Base-by-base conservation (phyloP, 1,140 invertebrate species). In the Thalassaphorura encarpata region DNA sequence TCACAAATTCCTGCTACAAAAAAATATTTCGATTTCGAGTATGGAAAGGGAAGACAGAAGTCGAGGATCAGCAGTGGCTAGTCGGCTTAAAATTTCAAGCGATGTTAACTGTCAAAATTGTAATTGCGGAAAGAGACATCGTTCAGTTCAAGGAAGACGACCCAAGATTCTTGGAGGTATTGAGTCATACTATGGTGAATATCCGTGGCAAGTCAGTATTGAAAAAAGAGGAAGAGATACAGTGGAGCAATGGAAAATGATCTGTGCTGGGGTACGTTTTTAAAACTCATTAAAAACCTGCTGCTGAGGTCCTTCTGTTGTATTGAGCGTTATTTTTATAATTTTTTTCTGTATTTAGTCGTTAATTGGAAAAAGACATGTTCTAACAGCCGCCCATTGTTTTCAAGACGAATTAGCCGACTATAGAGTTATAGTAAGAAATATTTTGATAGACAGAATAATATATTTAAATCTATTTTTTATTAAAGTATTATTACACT, bases 161-260 rank as follows among this genome's bases (percentile, higher is more conserved):
- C 15, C 46, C 4, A 48, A 48, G 46, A 48, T 48, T 18, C 46
- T 48, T 15, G 28, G 24, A 8, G 46, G 46, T 24, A 24, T 29
- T 6, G 46, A 27, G 16, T 15, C 46, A 11, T 15, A 48, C 28
- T 29, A 24, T 48, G 46, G 46, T 8, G 46, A 15, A 13, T 48
- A 27, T 24, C 46, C 46, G 15, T 48, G 46, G 46, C 46, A 48
- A 29, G 28, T 48, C 8, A 48, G 46, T 26, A 24, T 48, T 15
- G 23, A 48, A 48, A 48, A 48, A 29, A 11, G 41, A 28, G 46
- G 46, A 24, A 24, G 16, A 48, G 8, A 6, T 4, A 48, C 28
- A 8, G 28, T 15, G 24, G 26, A 28, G 11, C 15, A 28, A 48
- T 48, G 46, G 46, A 23, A 11, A 24, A 15, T 21, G 11, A 48